Evolutionary conservation across 2,797 vertebrate genomes (phyloP).

Genomic region (Rhodeus uyekii): DNA sequence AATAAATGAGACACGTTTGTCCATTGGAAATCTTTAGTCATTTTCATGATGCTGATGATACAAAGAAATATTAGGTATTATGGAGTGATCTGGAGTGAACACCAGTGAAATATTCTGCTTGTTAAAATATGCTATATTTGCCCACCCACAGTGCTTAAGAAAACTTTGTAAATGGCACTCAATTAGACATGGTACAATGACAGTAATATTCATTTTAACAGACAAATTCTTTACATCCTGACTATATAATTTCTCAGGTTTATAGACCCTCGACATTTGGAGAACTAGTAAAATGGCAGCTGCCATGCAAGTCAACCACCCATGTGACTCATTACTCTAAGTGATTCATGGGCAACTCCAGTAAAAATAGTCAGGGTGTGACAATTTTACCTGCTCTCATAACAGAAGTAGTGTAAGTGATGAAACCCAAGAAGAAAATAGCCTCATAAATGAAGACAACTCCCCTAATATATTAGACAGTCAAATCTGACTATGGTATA

Average conservation of each 20-base stretch:
- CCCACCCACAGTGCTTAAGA: conserved; percentile 1
- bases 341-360: conserved; percentile 41
- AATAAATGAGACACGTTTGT: neutral
- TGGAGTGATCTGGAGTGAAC: neutral
- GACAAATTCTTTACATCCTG: neutral
- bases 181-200: conserved; percentile 24
- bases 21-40: neutral
- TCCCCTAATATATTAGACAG: conserved; percentile 1
- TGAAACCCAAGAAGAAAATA: conserved; percentile 53
- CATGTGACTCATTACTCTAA: conserved; percentile 40
- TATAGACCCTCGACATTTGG: conserved; percentile 16
- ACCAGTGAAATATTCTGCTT: neutral
- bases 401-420: conserved; percentile 30
- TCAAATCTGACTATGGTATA: conserved; percentile 30
- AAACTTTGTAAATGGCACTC: conserved; percentile 21
- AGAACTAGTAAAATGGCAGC: conserved; percentile 32
- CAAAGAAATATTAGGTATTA: conserved; percentile 12
- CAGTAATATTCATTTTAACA: conserved; percentile 6
- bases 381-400: conserved; percentile 39
- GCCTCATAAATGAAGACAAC: conserved; percentile 33
- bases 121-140: conserved; percentile 11
- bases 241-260: conserved; percentile 33
- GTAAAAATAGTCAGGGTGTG: conserved; percentile 56
- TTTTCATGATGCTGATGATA: neutral
- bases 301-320: conserved; percentile 14